Evolutionary conservation across 2,797 vertebrate species (phyloP).

Genomic region (Cirrhinus mrigala): DNA sequence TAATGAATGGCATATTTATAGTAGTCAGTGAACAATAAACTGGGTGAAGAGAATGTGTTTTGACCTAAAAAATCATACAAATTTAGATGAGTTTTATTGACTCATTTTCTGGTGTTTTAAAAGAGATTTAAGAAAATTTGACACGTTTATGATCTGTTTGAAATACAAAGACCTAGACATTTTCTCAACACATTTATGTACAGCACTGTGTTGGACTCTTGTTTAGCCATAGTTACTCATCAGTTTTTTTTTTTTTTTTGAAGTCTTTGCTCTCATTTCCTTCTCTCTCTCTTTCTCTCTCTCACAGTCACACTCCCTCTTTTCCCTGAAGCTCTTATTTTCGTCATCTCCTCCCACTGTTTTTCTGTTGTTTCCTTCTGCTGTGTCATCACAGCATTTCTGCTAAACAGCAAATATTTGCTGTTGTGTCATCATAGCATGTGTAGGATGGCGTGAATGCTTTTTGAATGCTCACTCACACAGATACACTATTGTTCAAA

Average conservation of each 20-base stretch:
- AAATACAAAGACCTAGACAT: not conserved
- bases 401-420: slow-evolving; percentile 28
- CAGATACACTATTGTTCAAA: not conserved
- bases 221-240: not conserved
- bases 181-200: not conserved
- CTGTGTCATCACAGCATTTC: slow-evolving; percentile 36
- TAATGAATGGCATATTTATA: not conserved
- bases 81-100: not conserved
- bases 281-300: not conserved
- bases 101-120: not conserved
- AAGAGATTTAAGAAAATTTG: not conserved
- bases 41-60: not conserved
- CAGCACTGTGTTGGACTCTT: not conserved
- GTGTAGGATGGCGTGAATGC: slow-evolving; percentile 1
- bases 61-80: not conserved
- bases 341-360: slow-evolving; percentile 6
- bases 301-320: not conserved
- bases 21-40: not conserved
- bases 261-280: not conserved
- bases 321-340: slow-evolving; percentile 19
- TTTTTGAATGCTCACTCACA: not conserved
- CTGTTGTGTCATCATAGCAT: slow-evolving; percentile 36
- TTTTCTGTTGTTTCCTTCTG: slow-evolving; percentile 19
- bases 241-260: not conserved
- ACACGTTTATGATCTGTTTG: not conserved